Conservation (phyloP, 2,888 invertebrate genomes). For the Andrena bucephala region DNA sequence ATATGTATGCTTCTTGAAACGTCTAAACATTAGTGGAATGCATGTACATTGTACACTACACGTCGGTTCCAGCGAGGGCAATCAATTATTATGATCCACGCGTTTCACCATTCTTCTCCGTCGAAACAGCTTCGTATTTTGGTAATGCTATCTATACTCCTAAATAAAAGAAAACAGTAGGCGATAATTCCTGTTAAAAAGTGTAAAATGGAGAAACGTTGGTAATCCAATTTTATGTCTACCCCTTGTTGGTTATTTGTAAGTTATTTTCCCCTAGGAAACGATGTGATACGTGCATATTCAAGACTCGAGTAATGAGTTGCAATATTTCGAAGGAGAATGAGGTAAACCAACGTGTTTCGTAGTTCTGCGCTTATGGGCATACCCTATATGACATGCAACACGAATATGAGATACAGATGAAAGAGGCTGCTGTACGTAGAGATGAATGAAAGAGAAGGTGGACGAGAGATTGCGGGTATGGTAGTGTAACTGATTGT, state of each 20-base stretch:
- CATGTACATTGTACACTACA: neutral
- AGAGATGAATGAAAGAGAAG: conserved; percentile 34
- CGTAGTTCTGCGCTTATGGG: conserved; percentile 32
- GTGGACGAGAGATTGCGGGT: conserved; percentile 38
- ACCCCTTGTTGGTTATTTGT: neutral
- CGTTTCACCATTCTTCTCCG: neutral
- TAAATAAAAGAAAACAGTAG: too few species aligned
- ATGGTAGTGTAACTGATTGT: conserved; percentile 1
- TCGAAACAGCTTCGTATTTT: neutral
- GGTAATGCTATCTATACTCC: neutral
- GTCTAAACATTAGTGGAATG: conserved; percentile 5
- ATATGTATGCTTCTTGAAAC: conserved; percentile 13
- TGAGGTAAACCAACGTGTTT: conserved; percentile 54
- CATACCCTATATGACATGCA: conserved; percentile 33
- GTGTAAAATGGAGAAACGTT: too few species aligned
- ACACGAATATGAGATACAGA: conserved; percentile 33
- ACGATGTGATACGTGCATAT: neutral
- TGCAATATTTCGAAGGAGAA: conserved; percentile 55
- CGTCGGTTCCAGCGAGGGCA: neutral
- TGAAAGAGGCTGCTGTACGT: conserved; percentile 35
- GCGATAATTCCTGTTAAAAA: too few species aligned
- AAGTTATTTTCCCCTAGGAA: neutral
- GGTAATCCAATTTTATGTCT: neutral
- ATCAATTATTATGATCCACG: conserved; percentile 22
- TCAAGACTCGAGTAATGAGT: conserved; percentile 49